These are phyloP conservation scores for Drepana falcataria DNA, from an alignment of 2,888 invertebrate species.

Conservation along the genomic window DNA sequence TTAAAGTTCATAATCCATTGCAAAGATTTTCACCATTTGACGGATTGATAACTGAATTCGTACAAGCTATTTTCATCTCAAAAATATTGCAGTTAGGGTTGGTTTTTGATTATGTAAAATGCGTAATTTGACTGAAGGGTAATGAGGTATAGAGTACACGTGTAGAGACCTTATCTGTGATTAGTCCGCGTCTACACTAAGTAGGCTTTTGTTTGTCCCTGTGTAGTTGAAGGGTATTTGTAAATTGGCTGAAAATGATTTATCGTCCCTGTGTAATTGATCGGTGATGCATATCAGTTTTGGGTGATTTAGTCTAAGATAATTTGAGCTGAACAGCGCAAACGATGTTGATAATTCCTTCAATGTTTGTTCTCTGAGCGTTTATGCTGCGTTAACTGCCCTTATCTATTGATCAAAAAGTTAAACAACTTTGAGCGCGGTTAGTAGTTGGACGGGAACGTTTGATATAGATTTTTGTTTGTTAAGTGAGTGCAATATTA, in stretches of 20 bases:
- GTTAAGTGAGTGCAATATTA: too few relatives aligned
- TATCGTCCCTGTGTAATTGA: conserved; percentile 48
- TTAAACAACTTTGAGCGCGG: too few relatives aligned
- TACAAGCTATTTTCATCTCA: background rate
- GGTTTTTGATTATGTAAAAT: conserved; percentile 1
- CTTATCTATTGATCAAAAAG: too few relatives aligned
- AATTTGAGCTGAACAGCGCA: background rate
- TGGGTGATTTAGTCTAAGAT: conserved; percentile 9
- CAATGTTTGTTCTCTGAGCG: too few relatives aligned
- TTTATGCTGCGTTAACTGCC: too few relatives aligned
- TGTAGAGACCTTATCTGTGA: conserved; percentile 59
- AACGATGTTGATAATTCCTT: too few relatives aligned
- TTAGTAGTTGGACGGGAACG: too few relatives aligned
- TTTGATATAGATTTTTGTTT: too few relatives aligned
- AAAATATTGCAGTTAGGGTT: background rate
- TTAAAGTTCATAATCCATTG: conserved; percentile 3
- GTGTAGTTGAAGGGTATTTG: conserved; percentile 37
- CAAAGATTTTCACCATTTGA: conserved; percentile 14
- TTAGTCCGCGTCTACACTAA: conserved; percentile 33
- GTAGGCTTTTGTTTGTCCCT: conserved; percentile 28
- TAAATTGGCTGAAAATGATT: conserved; percentile 70
- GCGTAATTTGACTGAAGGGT: conserved; percentile 23
- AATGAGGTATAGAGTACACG: conserved; percentile 60
- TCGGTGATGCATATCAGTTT: conserved; percentile 22
- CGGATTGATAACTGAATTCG: conserved; percentile 26